Conservation (phyloP, 2,113 vertebrate genomes). For the Mirza zaza region DNA sequence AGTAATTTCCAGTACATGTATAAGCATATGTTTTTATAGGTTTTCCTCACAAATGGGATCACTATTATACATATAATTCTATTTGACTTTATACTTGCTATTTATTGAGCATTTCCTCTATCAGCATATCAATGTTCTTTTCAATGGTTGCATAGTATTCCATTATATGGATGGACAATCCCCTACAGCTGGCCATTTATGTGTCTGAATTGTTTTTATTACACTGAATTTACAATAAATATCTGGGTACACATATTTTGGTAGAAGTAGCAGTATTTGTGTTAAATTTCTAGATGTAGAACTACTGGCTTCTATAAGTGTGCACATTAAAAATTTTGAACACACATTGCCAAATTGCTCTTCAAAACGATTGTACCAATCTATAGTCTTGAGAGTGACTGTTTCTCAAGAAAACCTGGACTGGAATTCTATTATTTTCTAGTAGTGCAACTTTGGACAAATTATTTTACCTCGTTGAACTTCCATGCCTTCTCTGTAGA, state of each 20-base stretch:
- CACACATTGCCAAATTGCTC: background rate
- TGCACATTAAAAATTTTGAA: background rate
- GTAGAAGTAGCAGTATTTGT: conserved; percentile 7
- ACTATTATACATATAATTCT: background rate
- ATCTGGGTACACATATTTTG: conserved; percentile 5
- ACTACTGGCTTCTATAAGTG: background rate
- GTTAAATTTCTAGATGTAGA: conserved; percentile 8
- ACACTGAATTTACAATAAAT: conserved; percentile 11
- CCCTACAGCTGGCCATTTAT: background rate
- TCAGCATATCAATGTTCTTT: background rate
- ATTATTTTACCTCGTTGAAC: conserved; percentile 12
- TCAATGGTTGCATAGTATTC: background rate
- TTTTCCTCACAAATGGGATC: background rate
- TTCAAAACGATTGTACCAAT: background rate
- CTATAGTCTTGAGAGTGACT: conserved; percentile 14
- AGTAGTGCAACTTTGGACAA: background rate
- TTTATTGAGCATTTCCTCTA: conserved; percentile 2
- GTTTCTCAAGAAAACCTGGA: background rate
- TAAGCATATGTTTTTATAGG: background rate
- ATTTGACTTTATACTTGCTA: background rate
- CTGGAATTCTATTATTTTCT: conserved; percentile 24
- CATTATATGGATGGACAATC: background rate
- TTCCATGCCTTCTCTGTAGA: background rate
- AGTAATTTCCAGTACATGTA: background rate
- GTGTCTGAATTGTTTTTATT: conserved; percentile 5